Percentiles rank a stretch among this genome's conserved stretches.
Conservation (phyloP, 2,888 invertebrate species). For the Xylophagus ater region DNA sequence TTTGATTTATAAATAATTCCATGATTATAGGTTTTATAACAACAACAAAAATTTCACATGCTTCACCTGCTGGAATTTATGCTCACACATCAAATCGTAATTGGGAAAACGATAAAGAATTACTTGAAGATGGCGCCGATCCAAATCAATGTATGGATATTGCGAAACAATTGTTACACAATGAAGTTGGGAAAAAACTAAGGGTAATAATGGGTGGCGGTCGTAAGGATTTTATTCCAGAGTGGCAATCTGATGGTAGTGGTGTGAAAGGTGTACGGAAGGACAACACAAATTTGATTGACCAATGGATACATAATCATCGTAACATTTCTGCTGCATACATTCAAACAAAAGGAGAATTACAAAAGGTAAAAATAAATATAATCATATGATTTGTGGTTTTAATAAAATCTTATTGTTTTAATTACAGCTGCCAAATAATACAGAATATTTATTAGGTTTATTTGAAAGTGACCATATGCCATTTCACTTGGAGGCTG, state of each 20-base stretch:
- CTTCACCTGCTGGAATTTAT: constrained; percentile 64
- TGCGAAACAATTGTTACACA: constrained; percentile 55
- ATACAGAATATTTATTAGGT: constrained; percentile 57
- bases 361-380: constrained; percentile 39
- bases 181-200: constrained; percentile 54
- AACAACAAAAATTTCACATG: constrained; percentile 68
- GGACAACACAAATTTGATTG: constrained; percentile 55
- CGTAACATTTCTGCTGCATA: constrained; percentile 39
- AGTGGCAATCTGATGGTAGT: constrained; percentile 41
- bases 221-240: constrained; percentile 52
- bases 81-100: constrained; percentile 59
- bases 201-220: constrained; percentile 74
- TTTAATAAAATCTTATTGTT: not conserved
- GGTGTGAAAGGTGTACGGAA: constrained; percentile 42
- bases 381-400: not conserved
- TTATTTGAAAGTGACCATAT: constrained; percentile 57
- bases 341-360: constrained; percentile 52
- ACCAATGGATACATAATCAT: constrained; percentile 48
- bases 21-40: constrained; percentile 51
- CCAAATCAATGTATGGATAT: constrained; percentile 55
- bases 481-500: constrained; percentile 58
- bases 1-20: not conserved
- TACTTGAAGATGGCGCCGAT: constrained; percentile 40
- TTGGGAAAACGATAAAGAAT: constrained; percentile 60
- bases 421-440: constrained; percentile 27